phyloP scores from a whole-genome alignment of 2,797 vertebrate species.

The Rachycentron canadum region DNA sequence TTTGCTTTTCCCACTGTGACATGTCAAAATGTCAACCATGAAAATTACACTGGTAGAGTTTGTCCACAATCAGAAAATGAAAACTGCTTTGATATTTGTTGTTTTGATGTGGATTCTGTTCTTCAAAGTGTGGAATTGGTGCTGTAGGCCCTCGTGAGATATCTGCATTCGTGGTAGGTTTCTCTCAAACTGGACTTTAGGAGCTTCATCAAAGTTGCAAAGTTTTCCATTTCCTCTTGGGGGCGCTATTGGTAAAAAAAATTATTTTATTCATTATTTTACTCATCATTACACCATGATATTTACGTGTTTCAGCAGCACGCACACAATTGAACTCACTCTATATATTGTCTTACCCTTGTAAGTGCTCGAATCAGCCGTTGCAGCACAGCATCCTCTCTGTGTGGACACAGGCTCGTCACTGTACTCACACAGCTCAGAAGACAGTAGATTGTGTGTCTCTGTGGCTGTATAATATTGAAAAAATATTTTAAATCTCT shows the following conservation, averaged over 20 bases:
- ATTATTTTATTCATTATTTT: neutral
- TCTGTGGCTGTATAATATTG: constrained; percentile 77
- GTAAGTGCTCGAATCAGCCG: constrained; percentile 84
- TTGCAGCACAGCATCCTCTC: constrained; percentile 82
- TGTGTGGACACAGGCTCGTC: constrained; percentile 81
- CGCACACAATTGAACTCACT: neutral
- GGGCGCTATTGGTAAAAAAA: constrained; percentile 65
- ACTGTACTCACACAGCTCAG: constrained; percentile 85
- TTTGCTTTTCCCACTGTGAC: neutral
- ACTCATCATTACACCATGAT: neutral
- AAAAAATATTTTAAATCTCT: neutral
- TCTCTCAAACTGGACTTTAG: constrained; percentile 76
- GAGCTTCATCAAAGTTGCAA: constrained; percentile 70
- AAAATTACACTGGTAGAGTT: neutral
- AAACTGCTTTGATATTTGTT: neutral
- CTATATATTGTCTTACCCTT: constrained; percentile 73
- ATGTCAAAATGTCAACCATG: neutral
- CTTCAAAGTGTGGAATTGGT: constrained; percentile 50
- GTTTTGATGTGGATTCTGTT: neutral
- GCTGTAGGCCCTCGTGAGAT: constrained; percentile 54
- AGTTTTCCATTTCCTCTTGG: constrained; percentile 70
- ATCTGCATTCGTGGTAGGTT: constrained; percentile 50
- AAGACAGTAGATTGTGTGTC: constrained; percentile 84
- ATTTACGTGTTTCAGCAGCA: neutral
- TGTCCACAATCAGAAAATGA: neutral